Base-by-base conservation (phyloP, 2,888 invertebrate genomes). In the Strigamia maritima region DNA sequence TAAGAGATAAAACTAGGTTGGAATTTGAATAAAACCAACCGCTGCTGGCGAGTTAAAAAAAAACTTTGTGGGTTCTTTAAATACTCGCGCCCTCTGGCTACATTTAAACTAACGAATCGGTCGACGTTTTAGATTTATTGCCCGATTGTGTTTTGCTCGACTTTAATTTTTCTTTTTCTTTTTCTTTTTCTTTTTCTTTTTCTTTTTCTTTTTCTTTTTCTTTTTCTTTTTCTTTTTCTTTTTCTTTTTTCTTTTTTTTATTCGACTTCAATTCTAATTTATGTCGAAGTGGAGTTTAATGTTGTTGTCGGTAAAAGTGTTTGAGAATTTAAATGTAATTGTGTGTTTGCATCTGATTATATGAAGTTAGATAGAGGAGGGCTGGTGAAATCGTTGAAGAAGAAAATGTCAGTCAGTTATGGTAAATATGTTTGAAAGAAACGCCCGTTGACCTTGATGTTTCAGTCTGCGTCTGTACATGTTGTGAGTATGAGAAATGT, bases 331-430 rank as follows among this genome's bases (percentile, higher is more conserved):
- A 49, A 49, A 49, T 31, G 31, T 31, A 31, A 31, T 31, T 31
- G 31, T 31, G 31, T 31, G 31, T 31, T 31, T 31, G 31, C 31
- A 31, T n/a, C n/a, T n/a, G n/a, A n/a, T n/a, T 31, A 31, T 31
- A 31, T 31, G 31, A 7, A 31, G 31, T 2, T 4, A 31, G 31
- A 31, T 31, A 31, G 31, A 31, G 31, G 31, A 31, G 31, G 31
- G 31, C 7, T 31, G 31, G 31, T 7, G 31, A 31, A 7, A 31
- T 31, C 31, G 31, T 31, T 31, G 31, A 31, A 31, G 2, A 65
- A 26, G 10, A 28, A 65, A 65, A 65, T 65, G 65, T 65, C 65
- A 65, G 65, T 65, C 65, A 65, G 28, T 65, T 65, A 65, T 65
- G 65, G 65, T 26, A 65, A 65, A 65, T 65, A 65, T 26, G 65